A percentile compares a stretch with the other conserved stretches of the same genome.
Conservation (phyloP, 2,888 invertebrate genomes). For the Brachylomia viminalis region DNA sequence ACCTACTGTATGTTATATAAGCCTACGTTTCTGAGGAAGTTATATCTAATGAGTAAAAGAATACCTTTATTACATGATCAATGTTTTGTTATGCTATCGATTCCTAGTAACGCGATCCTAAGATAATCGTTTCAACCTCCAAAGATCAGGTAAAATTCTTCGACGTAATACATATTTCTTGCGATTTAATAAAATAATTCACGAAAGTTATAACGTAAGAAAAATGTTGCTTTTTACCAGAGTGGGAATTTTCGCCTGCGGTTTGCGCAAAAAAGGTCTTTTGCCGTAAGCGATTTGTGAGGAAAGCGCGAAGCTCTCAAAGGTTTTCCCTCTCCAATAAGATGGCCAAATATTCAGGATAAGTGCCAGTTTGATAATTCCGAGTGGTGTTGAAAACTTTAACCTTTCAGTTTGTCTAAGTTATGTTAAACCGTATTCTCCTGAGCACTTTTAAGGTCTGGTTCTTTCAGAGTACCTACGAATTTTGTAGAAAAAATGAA, state of each 20-base stretch:
- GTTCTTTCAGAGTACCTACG: slow-evolving; percentile 12
- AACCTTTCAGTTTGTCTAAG: slow-evolving; percentile 68
- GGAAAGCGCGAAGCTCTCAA: slow-evolving; percentile 73
- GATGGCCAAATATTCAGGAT: slow-evolving; percentile 75
- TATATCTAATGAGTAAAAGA: neutral
- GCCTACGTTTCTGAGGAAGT: neutral
- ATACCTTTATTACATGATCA: neutral
- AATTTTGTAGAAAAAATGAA: slow-evolving; percentile 26
- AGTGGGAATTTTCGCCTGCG: slow-evolving; percentile 71
- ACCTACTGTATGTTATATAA: neutral
- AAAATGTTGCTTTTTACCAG: slow-evolving; percentile 67
- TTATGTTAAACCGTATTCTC: slow-evolving; percentile 54
- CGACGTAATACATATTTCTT: slow-evolving; percentile 23
- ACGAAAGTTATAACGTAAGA: slow-evolving; percentile 53
- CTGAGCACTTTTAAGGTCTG: slow-evolving; percentile 35
- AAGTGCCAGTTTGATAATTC: slow-evolving; percentile 74
- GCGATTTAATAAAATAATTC: slow-evolving; percentile 57
- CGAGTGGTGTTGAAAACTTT: slow-evolving; percentile 68
- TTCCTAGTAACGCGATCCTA: neutral
- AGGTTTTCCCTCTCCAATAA: slow-evolving; percentile 68
- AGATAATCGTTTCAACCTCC: slow-evolving; percentile 13
- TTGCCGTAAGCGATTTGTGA: slow-evolving; percentile 77
- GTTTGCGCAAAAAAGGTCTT: slow-evolving; percentile 73
- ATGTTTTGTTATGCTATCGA: neutral
- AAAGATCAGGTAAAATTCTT: slow-evolving; percentile 1